Percentiles rank a stretch among this genome's conserved stretches.
Conservation (phyloP, 2,888 invertebrate genomes). For the Corbicula japonica region DNA sequence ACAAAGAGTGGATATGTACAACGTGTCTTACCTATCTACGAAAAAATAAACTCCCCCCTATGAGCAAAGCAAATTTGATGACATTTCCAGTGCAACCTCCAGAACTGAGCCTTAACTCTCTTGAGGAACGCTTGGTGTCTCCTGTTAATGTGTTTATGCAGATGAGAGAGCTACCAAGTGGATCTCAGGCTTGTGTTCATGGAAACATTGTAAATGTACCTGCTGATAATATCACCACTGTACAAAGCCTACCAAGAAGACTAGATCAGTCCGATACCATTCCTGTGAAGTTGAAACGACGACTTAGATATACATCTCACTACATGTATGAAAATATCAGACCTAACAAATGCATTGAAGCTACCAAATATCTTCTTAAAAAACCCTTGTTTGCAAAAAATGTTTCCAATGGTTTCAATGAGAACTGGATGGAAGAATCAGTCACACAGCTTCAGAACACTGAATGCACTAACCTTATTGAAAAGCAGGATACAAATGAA, state of each 20-base stretch:
- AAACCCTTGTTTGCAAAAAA: constrained; percentile 22
- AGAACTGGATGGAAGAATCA: no score
- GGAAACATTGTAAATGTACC: no score
- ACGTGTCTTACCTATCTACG: constrained; percentile 26
- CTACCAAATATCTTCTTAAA: constrained; percentile 22
- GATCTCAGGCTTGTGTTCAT: no score
- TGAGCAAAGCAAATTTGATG: constrained; percentile 22
- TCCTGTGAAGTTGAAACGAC: no score
- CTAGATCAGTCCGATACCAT: no score
- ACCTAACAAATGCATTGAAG: constrained; percentile 25
- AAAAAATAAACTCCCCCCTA: constrained; percentile 28
- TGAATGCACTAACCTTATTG: no score
- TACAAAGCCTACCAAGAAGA: constrained; percentile 33
- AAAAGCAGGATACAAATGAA: no score
- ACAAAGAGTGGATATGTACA: constrained; percentile 37
- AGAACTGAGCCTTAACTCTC: constrained; percentile 13
- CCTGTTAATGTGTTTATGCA: constrained; percentile 42
- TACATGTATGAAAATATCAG: no score
- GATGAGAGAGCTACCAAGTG: no score
- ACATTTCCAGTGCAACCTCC: constrained; percentile 37
- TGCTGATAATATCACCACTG: constrained; percentile 36
- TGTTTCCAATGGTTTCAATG: no score
- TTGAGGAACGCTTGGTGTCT: constrained; percentile 48
- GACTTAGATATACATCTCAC: no score
- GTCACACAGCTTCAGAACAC: no score